phyloP scores from a whole-genome alignment of 2,888 invertebrate species.

The Choristoneura rosaceana region DNA sequence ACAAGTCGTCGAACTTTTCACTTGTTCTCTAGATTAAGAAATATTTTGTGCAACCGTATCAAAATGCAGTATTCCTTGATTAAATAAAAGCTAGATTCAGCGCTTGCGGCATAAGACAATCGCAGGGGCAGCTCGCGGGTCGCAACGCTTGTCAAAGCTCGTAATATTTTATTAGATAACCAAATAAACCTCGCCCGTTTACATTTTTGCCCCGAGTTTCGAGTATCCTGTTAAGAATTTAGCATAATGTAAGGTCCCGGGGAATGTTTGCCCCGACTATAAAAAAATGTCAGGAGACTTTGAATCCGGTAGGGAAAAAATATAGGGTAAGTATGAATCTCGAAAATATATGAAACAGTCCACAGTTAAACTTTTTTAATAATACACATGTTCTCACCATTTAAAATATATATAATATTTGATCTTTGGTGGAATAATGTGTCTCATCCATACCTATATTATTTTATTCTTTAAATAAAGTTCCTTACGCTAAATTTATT shows the following conservation, averaged over 20 bases:
- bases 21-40: background rate
- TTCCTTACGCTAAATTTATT: background rate
- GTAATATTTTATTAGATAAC: slow-evolving; percentile 85
- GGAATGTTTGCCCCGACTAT: slow-evolving; percentile 9
- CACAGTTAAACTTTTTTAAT: background rate
- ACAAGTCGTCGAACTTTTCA: background rate
- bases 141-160: slow-evolving; percentile 80
- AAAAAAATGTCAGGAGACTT: slow-evolving; percentile 10
- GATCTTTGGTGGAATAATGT: background rate
- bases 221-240: slow-evolving; percentile 43
- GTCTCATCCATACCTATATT: background rate
- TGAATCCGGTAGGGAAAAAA: background rate
- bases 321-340: background rate
- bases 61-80: slow-evolving; percentile 45
- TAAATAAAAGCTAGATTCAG: slow-evolving; percentile 57
- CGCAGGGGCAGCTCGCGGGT: slow-evolving; percentile 73
- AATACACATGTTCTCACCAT: background rate
- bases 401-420: background rate
- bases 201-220: slow-evolving; percentile 61
- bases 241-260: slow-evolving; percentile 35
- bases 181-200: slow-evolving; percentile 76
- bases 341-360: background rate
- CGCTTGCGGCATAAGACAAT: slow-evolving; percentile 63
- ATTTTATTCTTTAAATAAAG: no score
- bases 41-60: background rate